Evolutionary conservation across 2,888 invertebrate species (phyloP), one percentile per base, ranked within the genome.

Genomic region (Antheraea yamamai): DNA sequence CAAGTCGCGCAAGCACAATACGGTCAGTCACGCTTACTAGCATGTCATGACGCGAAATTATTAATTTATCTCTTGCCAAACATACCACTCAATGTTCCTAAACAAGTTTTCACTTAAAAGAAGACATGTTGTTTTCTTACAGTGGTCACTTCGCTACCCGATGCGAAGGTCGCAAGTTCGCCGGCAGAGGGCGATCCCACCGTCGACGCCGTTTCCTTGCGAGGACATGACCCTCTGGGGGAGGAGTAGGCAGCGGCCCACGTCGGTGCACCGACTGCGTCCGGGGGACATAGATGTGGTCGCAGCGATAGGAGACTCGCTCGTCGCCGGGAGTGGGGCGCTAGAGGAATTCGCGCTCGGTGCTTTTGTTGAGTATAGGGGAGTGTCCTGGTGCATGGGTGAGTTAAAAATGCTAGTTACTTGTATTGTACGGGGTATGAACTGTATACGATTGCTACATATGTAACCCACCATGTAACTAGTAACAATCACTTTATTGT

Each of bases 311-410:
- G 97, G 97, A 0, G 97, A 97, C 87, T 97, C 97, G 0, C 86
- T 97, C 79, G 96, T 97, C 2, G 97, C 97, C 2, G 97, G 96
- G 58, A 97, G 96, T 80, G 97, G 97, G 0, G 97, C 97, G 0
- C 87, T 97, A 79, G 97, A 97, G 79, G 96, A 97, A 86, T 97
- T 95, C 83, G 97, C 97, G 0, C 89, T 97, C 4, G 97, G 97
- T 3, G 96, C 97, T 0, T 96, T 97, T 82, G 96, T 97, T 78
- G 97, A 97, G 86, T 96, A 97, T 78, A 91, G 97, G 74, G 97
- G 97, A 1, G 96, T 97, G 2, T 97, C 97, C 18, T 97, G 97
- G 97, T 97, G 96, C 87, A 96, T 96, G 81, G 96, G 96, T 96
- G 81, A 81, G 84, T 79, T 30, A 20, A n/a, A 10, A 7, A 70